Conservation (phyloP, 2,113 vertebrate species). For the Petromus typicus region DNA sequence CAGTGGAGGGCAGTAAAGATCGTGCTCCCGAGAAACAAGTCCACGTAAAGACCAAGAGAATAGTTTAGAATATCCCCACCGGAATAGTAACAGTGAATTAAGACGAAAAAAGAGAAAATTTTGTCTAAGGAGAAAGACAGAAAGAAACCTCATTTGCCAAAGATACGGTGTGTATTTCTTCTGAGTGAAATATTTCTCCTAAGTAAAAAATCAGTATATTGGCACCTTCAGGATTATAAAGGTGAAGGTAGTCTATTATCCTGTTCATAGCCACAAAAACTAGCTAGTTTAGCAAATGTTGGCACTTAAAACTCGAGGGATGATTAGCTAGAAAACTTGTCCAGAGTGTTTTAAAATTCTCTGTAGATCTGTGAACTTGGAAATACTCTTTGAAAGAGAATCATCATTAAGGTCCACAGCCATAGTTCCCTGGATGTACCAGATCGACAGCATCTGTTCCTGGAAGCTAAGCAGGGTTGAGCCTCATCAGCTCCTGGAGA, state of each 20-base stretch:
- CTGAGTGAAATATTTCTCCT: background rate
- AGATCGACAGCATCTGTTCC: too few relatives aligned
- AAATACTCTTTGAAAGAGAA: background rate
- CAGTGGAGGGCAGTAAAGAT: background rate
- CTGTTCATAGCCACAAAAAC: background rate
- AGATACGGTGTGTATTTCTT: background rate
- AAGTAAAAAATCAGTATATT: slow-evolving; percentile 2
- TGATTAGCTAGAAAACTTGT: slow-evolving; percentile 3
- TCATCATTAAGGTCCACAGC: background rate
- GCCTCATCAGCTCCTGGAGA: too few relatives aligned
- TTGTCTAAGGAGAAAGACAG: background rate
- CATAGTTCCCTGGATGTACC: too few relatives aligned
- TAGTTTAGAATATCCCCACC: background rate
- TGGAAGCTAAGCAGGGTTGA: too few relatives aligned
- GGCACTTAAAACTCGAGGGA: background rate
- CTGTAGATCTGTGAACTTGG: background rate
- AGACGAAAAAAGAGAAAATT: background rate
- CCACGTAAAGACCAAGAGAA: background rate
- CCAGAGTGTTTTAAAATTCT: slow-evolving; percentile 2
- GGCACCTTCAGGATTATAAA: background rate
- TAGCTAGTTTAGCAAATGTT: background rate
- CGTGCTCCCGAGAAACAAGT: background rate
- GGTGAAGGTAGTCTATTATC: background rate
- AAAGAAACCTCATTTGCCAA: background rate
- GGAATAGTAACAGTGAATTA: background rate